Conservation (phyloP, 2,113 vertebrate species). For the Nothoprocta perdicaria region DNA sequence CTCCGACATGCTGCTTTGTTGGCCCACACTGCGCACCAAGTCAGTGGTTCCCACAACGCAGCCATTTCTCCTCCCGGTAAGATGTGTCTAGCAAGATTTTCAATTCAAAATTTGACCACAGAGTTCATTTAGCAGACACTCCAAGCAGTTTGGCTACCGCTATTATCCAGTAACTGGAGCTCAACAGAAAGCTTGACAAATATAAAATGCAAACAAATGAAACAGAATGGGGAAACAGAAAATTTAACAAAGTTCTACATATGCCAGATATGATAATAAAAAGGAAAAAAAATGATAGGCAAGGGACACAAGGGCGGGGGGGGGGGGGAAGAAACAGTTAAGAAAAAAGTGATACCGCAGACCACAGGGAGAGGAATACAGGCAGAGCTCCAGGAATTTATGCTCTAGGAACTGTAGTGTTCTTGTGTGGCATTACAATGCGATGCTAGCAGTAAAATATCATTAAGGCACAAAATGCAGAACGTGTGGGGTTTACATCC, state of each 20-base stretch:
- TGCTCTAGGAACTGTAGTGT: neutral
- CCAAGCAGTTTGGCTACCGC: neutral
- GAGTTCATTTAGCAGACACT: neutral
- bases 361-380: neutral
- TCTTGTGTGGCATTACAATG: neutral
- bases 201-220: neutral
- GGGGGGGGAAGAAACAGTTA: neutral
- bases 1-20: neutral
- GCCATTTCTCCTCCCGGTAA: neutral
- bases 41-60: neutral
- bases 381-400: neutral
- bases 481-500: neutral
- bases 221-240: neutral
- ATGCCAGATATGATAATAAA: neutral
- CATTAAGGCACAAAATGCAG: neutral
- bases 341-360: neutral
- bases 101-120: neutral
- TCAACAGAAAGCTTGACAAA: neutral
- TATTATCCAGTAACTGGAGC: neutral
- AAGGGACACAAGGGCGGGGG: neutral
- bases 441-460: neutral
- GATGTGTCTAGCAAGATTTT: neutral
- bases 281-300: neutral
- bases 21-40: neutral
- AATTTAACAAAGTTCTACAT: neutral